Evolutionary conservation across 1,140 invertebrate species (phyloP), one percentile per base, ranked within the genome.

Genomic region (Heliconius melpomene): DNA sequence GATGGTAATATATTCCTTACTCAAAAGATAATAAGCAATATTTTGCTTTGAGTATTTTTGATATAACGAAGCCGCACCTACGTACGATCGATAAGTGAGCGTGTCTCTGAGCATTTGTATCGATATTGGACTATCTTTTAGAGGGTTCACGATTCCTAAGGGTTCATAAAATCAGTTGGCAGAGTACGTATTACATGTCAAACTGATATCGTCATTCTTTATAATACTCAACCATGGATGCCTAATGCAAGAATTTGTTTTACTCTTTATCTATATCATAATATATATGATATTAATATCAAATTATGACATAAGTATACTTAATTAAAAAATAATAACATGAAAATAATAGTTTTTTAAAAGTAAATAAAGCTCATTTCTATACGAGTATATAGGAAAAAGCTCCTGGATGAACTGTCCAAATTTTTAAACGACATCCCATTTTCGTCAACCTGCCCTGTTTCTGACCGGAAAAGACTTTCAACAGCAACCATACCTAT

Each of bases 21-120:
- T 23, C 1, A 5, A 7, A 20, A 20, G 7, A 23, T 46, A 46
- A 77, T 77, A 77, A 77, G 60, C 7, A 23, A 46, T 71, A 77
- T 38, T 18, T 40, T 70, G 23, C 23, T 46, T 77, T 71, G 38
- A 75, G 38, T 38, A 36, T 29, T 40, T 29, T 66, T 66, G 60
- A 29, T 7, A 29, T 26, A 66, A 66, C 60, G 60, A 66, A 38
- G 38, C 75, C 75, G 54, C 75, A 77, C 57, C 75, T 70, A 38
- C 20, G 32, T 70, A 46, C 72, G 72, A 78, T 78, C 77, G 36
- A 78, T 78, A 78, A 52, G 32, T 40, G 54, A 78, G 72, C 77
- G 77, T 78, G 77, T 57, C 77, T 54, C 32, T 54, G 29, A 66
- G 77, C 50, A 40, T 74, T 78, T 78, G 57, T 77, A 77, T 77